phyloP scores from a whole-genome alignment of 2,113 vertebrate species.

The Trematomus loennbergii region DNA sequence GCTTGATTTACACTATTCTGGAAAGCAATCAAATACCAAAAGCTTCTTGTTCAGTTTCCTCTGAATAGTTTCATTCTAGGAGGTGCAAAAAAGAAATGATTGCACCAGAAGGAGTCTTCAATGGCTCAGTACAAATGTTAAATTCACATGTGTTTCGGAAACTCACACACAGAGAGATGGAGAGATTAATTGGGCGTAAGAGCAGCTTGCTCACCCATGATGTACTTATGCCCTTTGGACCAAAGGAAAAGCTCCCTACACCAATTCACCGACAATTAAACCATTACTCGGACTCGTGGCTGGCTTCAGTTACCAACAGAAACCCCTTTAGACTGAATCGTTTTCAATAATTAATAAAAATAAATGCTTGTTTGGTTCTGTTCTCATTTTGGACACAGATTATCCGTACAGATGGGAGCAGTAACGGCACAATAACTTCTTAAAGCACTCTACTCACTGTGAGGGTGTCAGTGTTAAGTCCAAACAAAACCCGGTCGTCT shows the following conservation, averaged over 20 bases:
- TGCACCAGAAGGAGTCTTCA: neutral
- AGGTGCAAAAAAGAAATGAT: too few species aligned
- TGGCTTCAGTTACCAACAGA: too few species aligned
- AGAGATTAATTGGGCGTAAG: neutral
- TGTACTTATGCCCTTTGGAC: neutral
- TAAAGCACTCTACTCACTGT: neutral
- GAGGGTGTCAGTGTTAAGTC: neutral
- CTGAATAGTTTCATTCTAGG: too few species aligned
- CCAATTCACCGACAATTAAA: conserved; percentile 4
- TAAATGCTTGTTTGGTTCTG: neutral
- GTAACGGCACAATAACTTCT: too few species aligned
- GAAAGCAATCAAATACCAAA: too few species aligned
- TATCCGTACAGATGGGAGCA: neutral
- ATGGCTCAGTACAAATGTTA: neutral
- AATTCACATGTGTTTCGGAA: conserved; percentile 4
- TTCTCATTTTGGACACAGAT: neutral
- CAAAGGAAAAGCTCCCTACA: neutral
- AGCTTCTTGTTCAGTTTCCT: too few species aligned
- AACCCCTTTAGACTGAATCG: too few species aligned
- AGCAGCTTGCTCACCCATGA: neutral
- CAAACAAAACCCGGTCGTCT: neutral
- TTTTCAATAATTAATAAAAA: neutral
- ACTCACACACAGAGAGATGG: neutral
- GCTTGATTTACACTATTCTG: too few species aligned
- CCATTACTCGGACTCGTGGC: neutral